A percentile compares a stretch with the other conserved stretches of the same genome.
These are phyloP conservation scores for Pseudotriccus pelzelni DNA, from an alignment of 2,797 vertebrate species.

Conservation along the genomic window DNA sequence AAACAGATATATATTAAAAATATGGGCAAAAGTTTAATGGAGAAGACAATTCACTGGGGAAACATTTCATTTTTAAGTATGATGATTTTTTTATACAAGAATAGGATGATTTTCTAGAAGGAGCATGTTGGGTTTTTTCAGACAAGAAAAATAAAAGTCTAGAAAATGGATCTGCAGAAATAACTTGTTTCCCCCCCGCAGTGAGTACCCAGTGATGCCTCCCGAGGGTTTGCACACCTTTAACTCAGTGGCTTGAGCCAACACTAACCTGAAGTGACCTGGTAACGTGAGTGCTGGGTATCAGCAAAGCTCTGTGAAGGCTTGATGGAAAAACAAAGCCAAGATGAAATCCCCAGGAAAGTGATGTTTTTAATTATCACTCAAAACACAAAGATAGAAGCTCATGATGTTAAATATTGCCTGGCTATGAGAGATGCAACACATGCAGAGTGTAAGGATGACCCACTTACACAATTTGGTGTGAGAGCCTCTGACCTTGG, in stretches of 20 bases:
- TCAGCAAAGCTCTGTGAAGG: not conserved
- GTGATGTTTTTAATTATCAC: not conserved
- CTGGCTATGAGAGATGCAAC: not conserved
- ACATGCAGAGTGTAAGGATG: fast-evolving
- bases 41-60: not conserved
- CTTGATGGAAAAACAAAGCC: not conserved
- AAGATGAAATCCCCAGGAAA: not conserved
- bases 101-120: not conserved
- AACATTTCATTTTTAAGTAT: not conserved
- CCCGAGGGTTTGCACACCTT: not conserved
- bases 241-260: not conserved
- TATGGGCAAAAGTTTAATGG: not conserved
- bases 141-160: not conserved
- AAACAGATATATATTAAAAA: not conserved
- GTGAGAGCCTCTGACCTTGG: not conserved
- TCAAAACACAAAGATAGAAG: not conserved
- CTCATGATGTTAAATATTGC: not conserved
- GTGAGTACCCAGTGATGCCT: not conserved
- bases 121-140: fast-evolving
- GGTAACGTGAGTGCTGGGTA: not conserved
- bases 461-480: not conserved
- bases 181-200: not conserved
- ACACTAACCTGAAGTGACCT: not conserved
- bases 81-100: not conserved
- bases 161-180: not conserved